These are phyloP conservation scores for Agapostemon virescens DNA, from an alignment of 2,888 invertebrate genomes.

Conservation along the genomic window DNA sequence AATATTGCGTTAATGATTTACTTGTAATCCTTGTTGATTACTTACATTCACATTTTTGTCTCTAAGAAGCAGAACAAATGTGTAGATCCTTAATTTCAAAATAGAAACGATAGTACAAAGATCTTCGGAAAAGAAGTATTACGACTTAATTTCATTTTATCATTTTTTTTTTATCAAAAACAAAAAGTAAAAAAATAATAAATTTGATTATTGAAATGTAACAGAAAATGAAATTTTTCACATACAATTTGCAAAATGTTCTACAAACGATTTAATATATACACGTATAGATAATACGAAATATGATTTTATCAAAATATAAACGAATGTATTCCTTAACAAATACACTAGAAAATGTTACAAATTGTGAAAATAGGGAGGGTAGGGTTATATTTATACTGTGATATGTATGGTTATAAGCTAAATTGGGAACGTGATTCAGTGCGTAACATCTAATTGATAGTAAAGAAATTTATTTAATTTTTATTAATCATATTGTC, in stretches of 20 bases:
- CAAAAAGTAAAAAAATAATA: background rate
- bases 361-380: conserved; percentile 40
- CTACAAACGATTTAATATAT: conserved; percentile 6
- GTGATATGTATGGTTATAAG: conserved; percentile 77
- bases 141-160: conserved; percentile 34
- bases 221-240: conserved; percentile 13
- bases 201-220: conserved; percentile 11
- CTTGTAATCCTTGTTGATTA: conserved; percentile 30
- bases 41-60: conserved; percentile 31
- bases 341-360: conserved; percentile 43
- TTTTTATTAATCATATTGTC: conserved; percentile 19
- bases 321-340: conserved; percentile 43
- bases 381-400: conserved; percentile 76
- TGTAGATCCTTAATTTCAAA: conserved; percentile 42
- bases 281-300: background rate
- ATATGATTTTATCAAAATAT: conserved; percentile 39
- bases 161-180: conserved; percentile 33
- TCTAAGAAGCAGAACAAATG: conserved; percentile 32
- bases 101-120: conserved; percentile 57
- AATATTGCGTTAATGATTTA: conserved; percentile 25
- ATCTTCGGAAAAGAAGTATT: conserved; percentile 47
- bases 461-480: conserved; percentile 16
- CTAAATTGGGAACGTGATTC: conserved; percentile 58
- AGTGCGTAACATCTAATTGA: conserved; percentile 53
- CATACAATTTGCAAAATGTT: conserved; percentile 23